Conservation (phyloP, 2,888 invertebrate species). For the Salticus scenicus region DNA sequence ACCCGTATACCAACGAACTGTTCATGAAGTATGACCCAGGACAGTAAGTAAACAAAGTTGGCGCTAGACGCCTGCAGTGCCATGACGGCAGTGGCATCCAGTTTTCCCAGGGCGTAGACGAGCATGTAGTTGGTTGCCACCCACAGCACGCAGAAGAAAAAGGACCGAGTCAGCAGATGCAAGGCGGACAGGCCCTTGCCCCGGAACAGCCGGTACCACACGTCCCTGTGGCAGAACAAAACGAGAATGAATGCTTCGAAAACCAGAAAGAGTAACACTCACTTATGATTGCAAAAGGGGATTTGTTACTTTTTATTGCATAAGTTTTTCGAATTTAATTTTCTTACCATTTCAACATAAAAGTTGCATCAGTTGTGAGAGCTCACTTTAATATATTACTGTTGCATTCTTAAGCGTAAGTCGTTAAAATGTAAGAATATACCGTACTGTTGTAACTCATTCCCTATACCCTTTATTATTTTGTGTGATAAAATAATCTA, state of each 20-base stretch:
- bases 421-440: no score
- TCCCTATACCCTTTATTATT: no score
- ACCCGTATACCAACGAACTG: slow-evolving; percentile 97
- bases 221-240: slow-evolving; percentile 81
- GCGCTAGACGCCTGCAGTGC: slow-evolving; percentile 94
- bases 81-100: slow-evolving; percentile 93
- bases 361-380: no score
- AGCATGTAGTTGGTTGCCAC: slow-evolving; percentile 94
- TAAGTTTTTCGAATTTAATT: no score
- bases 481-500: no score
- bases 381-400: no score
- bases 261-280: neutral
- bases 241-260: neutral
- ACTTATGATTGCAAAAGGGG: neutral
- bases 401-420: no score
- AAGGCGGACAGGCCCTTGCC: slow-evolving; percentile 92
- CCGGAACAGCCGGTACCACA: slow-evolving; percentile 87
- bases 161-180: slow-evolving; percentile 86
- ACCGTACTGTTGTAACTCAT: no score
- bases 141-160: slow-evolving; percentile 92
- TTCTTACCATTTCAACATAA: no score
- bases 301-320: neutral
- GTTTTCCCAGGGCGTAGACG: slow-evolving; percentile 87
- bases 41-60: slow-evolving; percentile 92
- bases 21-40: slow-evolving; percentile 97